phyloP scores from a whole-genome alignment of 2,888 invertebrate species.

The Alloscopus bannaensis region DNA sequence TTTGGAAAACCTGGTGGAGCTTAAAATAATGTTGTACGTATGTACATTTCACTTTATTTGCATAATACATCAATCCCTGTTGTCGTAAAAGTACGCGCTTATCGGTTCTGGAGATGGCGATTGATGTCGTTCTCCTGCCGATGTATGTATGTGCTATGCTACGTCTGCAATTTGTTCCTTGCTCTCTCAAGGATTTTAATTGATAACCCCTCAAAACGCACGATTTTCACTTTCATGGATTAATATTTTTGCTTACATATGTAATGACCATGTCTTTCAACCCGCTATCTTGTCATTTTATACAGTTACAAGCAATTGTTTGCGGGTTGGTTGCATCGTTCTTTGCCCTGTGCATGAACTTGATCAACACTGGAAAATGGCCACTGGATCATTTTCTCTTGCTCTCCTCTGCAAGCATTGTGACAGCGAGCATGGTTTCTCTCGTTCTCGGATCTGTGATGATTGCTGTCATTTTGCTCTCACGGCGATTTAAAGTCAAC shows the following conservation, averaged over 20 bases:
- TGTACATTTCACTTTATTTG: no score
- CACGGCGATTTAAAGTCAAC: conserved; percentile 76
- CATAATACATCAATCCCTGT: no score
- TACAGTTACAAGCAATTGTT: conserved; percentile 83
- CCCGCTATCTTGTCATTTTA: conserved; percentile 9
- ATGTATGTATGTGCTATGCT: no score
- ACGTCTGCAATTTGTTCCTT: no score
- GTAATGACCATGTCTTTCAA: background rate
- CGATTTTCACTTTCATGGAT: background rate
- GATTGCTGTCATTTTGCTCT: conserved; percentile 83
- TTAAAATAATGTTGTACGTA: no score
- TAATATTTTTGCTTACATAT: background rate
- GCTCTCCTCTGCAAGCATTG: conserved; percentile 84
- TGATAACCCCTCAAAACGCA: background rate
- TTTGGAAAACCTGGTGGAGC: no score
- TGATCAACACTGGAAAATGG: conserved; percentile 84
- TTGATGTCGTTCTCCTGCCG: no score
- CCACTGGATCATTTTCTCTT: conserved; percentile 83
- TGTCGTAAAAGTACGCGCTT: no score
- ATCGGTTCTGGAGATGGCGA: no score
- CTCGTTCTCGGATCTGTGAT: conserved; percentile 81
- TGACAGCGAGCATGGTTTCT: conserved; percentile 86
- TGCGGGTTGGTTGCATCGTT: conserved; percentile 84
- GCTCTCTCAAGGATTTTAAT: no score
- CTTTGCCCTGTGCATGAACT: conserved; percentile 82